Base-by-base conservation (phyloP, 2,113 vertebrate genomes). In the Hyla sarda region DNA sequence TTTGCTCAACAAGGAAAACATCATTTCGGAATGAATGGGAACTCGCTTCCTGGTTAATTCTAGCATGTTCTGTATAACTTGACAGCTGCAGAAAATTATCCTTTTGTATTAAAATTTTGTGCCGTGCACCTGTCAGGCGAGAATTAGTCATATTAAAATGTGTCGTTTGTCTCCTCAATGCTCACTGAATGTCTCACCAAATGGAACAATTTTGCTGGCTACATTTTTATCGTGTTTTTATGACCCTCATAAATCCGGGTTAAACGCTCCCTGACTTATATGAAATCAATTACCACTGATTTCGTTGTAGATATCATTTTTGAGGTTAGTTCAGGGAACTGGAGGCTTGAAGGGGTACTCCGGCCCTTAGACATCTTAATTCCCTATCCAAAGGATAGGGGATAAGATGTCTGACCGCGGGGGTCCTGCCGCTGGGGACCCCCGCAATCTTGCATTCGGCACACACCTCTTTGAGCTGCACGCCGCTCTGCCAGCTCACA, bases 81-180 rank as follows among this genome's bases (percentile, higher is more conserved):
- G 83, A 76, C 83, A 85, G 83, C 83, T 85, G 83, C 73, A 60
- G 11, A 52, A 65, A 77, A 85, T 85, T 50, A 85, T 77, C 19
- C 30, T 23, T 41, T 85, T 62, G 56, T 65, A 60, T 77, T 8
- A 32, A 17, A 9, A 32, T 67, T 65, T 69, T 71, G n/a, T 58
- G 56, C 19, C 0, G 34, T 50, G 73, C 73, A 77, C 83, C 73
- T 85, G 83, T 77, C 83, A 85, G 12, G 21, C 1, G 47, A 6
- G 50, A 77, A 65, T 67, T 30, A 32, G 83, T 65, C 54, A 30
- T 6, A 50, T 50, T 65, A 25, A 85, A 10, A 65, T 85, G 56
- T 77, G 73, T 77, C 56, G 65, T 7, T 52, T 34, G 37, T 13
- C 19, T 56, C 28, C 12, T 32, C 19, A 48, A 7, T 69, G 41